Evolutionary conservation across 2,113 vertebrate species (phyloP).

Genomic region (Spea multiplicata): DNA sequence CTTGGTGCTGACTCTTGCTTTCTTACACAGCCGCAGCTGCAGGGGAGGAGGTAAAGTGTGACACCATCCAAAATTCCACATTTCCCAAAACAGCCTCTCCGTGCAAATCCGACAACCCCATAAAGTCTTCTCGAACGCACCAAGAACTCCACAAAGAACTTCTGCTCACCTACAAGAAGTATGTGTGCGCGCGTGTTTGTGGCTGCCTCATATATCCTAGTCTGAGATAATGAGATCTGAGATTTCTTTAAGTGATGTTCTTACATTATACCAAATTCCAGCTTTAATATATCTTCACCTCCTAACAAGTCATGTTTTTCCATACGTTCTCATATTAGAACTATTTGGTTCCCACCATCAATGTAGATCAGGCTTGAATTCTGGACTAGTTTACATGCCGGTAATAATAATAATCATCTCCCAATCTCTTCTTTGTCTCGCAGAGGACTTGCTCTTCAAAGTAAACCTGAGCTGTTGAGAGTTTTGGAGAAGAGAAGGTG

Average conservation of each 20-base stretch:
- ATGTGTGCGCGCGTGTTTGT: background rate
- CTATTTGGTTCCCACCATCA: too few relatives aligned
- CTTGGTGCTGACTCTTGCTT: background rate
- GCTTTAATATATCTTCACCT: too few relatives aligned
- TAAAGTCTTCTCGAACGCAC: conserved; percentile 42
- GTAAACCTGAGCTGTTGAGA: conserved; percentile 49
- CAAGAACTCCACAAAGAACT: conserved; percentile 51
- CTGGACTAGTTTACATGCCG: too few relatives aligned
- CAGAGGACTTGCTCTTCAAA: conserved; percentile 44
- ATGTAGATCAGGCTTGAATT: too few relatives aligned
- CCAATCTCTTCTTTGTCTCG: background rate
- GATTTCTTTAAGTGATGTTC: too few relatives aligned
- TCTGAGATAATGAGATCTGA: background rate
- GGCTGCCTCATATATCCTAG: background rate
- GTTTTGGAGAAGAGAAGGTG: conserved; percentile 49
- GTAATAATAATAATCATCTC: too few relatives aligned
- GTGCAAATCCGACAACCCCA: conserved; percentile 11
- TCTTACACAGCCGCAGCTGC: conserved; percentile 3
- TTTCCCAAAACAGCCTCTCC: background rate
- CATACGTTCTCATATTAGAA: too few relatives aligned
- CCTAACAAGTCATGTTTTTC: too few relatives aligned
- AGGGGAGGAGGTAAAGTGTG: conserved; percentile 17
- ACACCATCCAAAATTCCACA: background rate
- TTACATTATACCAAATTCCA: too few relatives aligned
- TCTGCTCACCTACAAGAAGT: conserved; percentile 51